Evolutionary conservation across 2,797 vertebrate genomes (phyloP).

Genomic region (Phoxinus dragarum): DNA sequence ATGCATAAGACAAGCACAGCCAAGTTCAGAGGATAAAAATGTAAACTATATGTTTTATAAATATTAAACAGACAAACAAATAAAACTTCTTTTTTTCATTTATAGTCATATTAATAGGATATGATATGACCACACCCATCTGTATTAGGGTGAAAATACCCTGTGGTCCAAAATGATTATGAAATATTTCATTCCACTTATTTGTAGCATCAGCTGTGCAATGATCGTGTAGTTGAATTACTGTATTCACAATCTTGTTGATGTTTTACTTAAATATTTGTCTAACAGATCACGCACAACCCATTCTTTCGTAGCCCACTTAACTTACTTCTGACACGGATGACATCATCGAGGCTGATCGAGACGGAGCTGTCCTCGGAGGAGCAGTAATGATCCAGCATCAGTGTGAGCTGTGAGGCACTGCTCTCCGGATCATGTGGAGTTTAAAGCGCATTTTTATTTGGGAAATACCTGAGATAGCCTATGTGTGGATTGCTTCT

Average conservation of each 20-base stretch:
- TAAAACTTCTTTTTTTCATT: not conserved
- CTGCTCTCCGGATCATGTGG: slow-evolving; percentile 6
- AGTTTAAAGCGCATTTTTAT: not conserved
- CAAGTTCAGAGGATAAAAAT: not conserved
- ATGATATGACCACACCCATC: not conserved
- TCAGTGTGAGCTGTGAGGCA: not conserved
- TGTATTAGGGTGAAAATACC: not conserved
- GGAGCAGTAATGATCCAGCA: not conserved
- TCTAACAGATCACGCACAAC: not conserved
- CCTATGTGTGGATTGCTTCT: not conserved
- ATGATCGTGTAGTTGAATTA: not conserved
- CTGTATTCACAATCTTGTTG: not conserved
- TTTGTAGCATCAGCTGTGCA: not conserved
- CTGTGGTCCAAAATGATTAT: not conserved
- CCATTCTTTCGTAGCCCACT: not conserved
- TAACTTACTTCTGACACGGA: slow-evolving; percentile 16
- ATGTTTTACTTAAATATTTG: too few relatives aligned
- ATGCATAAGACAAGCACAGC: not conserved
- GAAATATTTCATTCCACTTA: not conserved
- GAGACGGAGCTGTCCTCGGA: not conserved
- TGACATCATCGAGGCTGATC: slow-evolving; percentile 30
- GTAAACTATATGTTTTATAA: too few relatives aligned
- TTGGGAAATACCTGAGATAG: not conserved
- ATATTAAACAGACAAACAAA: not conserved
- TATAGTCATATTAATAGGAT: not conserved